These are phyloP conservation scores for Triplophysa dalaica DNA, from an alignment of 2,113 vertebrate species.

Conservation along the genomic window DNA sequence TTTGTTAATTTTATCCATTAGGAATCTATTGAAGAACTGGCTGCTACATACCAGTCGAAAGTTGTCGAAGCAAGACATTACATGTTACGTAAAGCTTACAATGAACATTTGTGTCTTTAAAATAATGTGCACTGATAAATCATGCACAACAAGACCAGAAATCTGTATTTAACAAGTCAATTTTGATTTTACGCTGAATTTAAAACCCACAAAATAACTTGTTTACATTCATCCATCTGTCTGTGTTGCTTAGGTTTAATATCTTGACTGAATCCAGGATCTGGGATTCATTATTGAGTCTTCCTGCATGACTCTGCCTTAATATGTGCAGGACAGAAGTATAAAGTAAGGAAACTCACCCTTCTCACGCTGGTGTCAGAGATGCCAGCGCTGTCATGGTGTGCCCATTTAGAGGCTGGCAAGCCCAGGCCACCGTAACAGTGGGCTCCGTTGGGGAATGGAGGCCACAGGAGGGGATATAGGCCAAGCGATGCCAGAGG, in stretches of 20 bases:
- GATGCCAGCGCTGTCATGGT: constrained; percentile 79
- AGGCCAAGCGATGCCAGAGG: constrained; percentile 85
- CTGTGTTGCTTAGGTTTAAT: neutral
- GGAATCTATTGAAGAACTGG: neutral
- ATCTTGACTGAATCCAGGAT: neutral
- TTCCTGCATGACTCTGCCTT: neutral
- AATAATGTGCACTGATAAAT: neutral
- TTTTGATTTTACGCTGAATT: too few relatives aligned
- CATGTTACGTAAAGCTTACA: neutral
- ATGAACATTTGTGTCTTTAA: neutral
- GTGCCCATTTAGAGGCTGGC: constrained; percentile 84
- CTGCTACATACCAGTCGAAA: neutral
- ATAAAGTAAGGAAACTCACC: constrained; percentile 70
- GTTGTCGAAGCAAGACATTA: neutral
- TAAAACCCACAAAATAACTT: too few relatives aligned
- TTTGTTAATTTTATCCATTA: neutral
- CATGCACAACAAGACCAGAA: too few relatives aligned
- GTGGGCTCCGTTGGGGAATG: constrained; percentile 84
- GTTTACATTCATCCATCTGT: too few relatives aligned
- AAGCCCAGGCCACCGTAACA: constrained; percentile 80
- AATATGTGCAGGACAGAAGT: neutral
- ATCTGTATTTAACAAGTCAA: too few relatives aligned
- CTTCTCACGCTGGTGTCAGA: constrained; percentile 79
- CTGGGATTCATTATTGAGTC: neutral
- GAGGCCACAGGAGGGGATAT: constrained; percentile 89